These are phyloP conservation scores for Microplitis deprimator DNA, from an alignment of 2,888 invertebrate genomes.

Conservation along the genomic window DNA sequence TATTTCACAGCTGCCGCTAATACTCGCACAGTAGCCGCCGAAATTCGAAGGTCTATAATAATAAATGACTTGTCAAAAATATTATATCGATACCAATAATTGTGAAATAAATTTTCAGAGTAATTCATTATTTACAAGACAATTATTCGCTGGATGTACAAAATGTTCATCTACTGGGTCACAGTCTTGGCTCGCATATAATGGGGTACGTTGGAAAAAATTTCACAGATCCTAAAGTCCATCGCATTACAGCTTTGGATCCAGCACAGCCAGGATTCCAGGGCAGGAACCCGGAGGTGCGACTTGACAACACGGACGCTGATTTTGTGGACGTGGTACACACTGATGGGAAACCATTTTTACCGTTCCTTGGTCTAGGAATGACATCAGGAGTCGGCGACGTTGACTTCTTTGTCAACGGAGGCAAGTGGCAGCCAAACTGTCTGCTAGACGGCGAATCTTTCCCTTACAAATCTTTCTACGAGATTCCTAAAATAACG, in stretches of 20 bases:
- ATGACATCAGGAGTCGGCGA: constrained; percentile 63
- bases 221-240: constrained; percentile 52
- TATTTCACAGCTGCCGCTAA: constrained; percentile 59
- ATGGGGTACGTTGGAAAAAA: constrained; percentile 62
- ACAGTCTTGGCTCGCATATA: constrained; percentile 66
- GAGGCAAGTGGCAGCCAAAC: constrained; percentile 71
- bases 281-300: constrained; percentile 61
- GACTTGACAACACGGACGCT: constrained; percentile 67
- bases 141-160: constrained; percentile 48
- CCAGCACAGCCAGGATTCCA: constrained; percentile 70
- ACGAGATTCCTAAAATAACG: constrained; percentile 57
- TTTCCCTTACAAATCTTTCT: constrained; percentile 52
- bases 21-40: constrained; percentile 63
- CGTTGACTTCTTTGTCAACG: constrained; percentile 73
- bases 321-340: constrained; percentile 68
- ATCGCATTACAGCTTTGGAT: constrained; percentile 73
- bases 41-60: constrained; percentile 57
- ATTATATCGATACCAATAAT: background rate
- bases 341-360: constrained; percentile 65
- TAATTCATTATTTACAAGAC: constrained; percentile 53
- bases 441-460: constrained; percentile 60
- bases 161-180: constrained; percentile 63
- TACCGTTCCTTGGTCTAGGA: constrained; percentile 63
- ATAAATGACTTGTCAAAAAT: constrained; percentile 9
- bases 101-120: constrained; percentile 50